These are phyloP conservation scores for Bettongia penicillata DNA, from an alignment of 2,113 vertebrate genomes.

Conservation along the genomic window DNA sequence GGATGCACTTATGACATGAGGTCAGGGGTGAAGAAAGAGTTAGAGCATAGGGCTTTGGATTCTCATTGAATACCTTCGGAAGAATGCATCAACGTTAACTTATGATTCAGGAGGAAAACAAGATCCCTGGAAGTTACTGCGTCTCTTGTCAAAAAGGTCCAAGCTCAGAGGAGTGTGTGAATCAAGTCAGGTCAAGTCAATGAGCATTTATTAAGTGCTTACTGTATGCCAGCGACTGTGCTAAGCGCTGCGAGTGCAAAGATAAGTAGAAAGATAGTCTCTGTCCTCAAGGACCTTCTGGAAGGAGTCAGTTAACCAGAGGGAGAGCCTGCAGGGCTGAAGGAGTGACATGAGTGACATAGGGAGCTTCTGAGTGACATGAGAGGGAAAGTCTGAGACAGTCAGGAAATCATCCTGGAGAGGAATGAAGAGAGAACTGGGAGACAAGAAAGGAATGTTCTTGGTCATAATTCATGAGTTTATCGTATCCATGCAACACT, in stretches of 20 bases:
- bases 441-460: not conserved
- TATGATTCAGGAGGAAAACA: not conserved
- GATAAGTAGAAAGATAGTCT: not conserved
- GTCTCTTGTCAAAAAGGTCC: not conserved
- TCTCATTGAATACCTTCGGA: not conserved
- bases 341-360: not conserved
- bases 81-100: not conserved
- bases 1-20: not conserved
- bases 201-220: not conserved
- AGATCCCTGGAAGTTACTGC: not conserved
- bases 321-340: not conserved
- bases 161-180: not conserved
- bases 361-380: too few relatives aligned
- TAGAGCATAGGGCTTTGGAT: not conserved
- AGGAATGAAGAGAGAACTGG: not conserved
- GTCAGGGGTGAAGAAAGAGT: not conserved
- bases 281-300: not conserved
- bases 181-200: not conserved
- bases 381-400: not conserved
- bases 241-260: not conserved
- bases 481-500: not conserved
- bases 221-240: not conserved
- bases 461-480: not conserved
- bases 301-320: not conserved
- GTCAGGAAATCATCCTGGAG: not conserved